A percentile compares a stretch with the other conserved stretches of the same genome.
These are phyloP conservation scores for Apostichopus japonicus DNA, from an alignment of 35 echinoderm and acorn worm genomes.

Conservation along the genomic window DNA sequence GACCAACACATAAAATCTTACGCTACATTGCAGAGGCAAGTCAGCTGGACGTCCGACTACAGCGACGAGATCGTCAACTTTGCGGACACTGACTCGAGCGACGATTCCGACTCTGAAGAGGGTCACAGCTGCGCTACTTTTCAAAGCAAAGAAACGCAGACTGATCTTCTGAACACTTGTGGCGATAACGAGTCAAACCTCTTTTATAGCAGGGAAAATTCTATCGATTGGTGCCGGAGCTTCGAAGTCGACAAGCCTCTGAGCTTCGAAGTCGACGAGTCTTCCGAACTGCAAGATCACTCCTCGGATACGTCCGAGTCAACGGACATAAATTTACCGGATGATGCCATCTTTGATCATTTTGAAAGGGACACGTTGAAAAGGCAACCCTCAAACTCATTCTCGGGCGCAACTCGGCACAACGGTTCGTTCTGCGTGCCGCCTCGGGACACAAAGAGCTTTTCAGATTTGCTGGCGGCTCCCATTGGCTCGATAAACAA, in stretches of 20 bases:
- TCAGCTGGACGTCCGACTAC: slow-evolving; percentile 24
- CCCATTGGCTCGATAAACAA: neutral
- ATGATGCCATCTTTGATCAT: slow-evolving; percentile 34
- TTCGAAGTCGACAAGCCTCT: neutral
- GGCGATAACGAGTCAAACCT: neutral
- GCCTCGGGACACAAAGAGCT: neutral
- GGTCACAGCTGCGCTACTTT: neutral
- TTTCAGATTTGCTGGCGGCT: neutral
- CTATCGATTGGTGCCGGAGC: neutral
- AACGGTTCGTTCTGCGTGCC: neutral
- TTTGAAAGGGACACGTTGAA: slow-evolving; percentile 28
- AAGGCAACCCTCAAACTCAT: neutral
- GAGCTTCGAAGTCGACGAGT: neutral
- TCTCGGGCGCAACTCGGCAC: neutral
- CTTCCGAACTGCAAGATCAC: neutral
- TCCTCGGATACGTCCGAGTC: neutral
- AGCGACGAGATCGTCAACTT: neutral
- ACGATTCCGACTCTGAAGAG: slow-evolving; percentile 22
- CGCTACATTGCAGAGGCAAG: slow-evolving; percentile 33
- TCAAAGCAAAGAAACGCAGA: slow-evolving; percentile 27
- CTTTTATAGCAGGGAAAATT: neutral
- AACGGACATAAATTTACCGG: slow-evolving; percentile 1
- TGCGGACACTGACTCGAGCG: slow-evolving; percentile 8
- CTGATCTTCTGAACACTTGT: slow-evolving; percentile 21
- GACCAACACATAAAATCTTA: slow-evolving; percentile 21